Evolutionary conservation across 2,888 invertebrate species (phyloP), one percentile per base, ranked within the genome.

Genomic region (Boloria selene): DNA sequence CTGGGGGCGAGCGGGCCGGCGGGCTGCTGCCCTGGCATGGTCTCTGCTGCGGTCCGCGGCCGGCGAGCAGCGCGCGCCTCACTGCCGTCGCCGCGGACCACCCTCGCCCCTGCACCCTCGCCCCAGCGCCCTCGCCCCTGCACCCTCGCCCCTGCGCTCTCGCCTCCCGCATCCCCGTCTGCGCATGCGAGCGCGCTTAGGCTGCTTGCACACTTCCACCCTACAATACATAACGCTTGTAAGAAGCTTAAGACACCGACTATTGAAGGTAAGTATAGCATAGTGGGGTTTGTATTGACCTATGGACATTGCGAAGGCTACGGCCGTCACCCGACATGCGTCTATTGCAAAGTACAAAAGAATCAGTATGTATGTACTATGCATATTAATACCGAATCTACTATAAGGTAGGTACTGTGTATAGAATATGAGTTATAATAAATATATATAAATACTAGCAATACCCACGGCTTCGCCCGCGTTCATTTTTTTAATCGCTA

Each of bases 11-110:
- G 22, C 38, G 16, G 17, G 44, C 14, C 7, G 22, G 45, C 50
- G 54, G 38, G 49, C 61, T 31, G 65, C 56, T 56, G 62, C 60
- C 52, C 49, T 47, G 44, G 66, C 63, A 55, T 61, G 53, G 65
- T 62, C 38, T 56, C 10, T 44, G 52, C 62, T 64, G 49, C 10
- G 31, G 64, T 52, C 51, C 65, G 45, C 60, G 58, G 64, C 61
- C 59, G 14, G 58, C 53, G 59, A 50, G 26, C 64, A 49, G 44
- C 61, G 61, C 53, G 63, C 50, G 50, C 55, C 54, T 52, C 60
- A 63, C 51, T 52, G 62, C 62, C 61, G 62, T 51, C 56, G 42
- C 54, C 51, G 61, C 60, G 49, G 47, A 60, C 54, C 60, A 52
- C 64, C 49, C 54, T 56, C 47, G 62, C 63, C 56, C 49, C 31